Evolutionary conservation across 2,113 vertebrate genomes (phyloP), one percentile per base, ranked within the genome.

Genomic region (Semnornis frantzii): DNA sequence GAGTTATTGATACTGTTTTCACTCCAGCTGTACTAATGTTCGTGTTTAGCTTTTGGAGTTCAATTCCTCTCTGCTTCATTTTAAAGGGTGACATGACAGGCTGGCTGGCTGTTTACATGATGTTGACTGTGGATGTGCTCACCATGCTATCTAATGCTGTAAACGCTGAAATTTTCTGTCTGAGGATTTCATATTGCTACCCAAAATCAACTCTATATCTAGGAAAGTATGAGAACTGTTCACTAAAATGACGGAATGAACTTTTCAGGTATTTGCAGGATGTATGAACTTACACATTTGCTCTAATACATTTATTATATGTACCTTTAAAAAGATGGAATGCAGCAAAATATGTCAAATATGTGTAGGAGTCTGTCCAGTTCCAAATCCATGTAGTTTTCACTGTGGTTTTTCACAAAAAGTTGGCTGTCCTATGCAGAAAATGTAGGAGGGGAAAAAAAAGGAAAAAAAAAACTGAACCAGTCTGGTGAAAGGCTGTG

Each of bases 321-420:
- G 21, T 76, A 60, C 46, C 27, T 44, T 68, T 92, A 55, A 86
- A 85, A 72, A 81, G 44, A 34, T 85, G 52, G 55, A 31, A 68
- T 82, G 52, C 11, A 25, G 8, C 30, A 92, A 89, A 91, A 72
- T 84, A 78, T 25, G 62, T 68, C 52, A 48, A 87, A 24, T 86
- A 59, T 78, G 62, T 44, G 20, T 87, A 78, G 78, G n/a, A 87
- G 52, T 74, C 28, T 50, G 39, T 58, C 79, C n/a, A 30, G 18
- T 77, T 94, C 69, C 57, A 81, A 84, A 77, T 15, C 46, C 39
- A n/a, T n/a, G 17, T 14, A 58, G 52, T 89, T 94, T 76, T 90
- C 54, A 48, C 12, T 63, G 34, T 16, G 6, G 54, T 77, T 90
- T 93, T 93, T 77, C 48, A 18, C 18, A 8, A 60, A 82, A 73